Base-by-base conservation (phyloP, 2,888 invertebrate genomes). In the Lasioglossum zephyrum region DNA sequence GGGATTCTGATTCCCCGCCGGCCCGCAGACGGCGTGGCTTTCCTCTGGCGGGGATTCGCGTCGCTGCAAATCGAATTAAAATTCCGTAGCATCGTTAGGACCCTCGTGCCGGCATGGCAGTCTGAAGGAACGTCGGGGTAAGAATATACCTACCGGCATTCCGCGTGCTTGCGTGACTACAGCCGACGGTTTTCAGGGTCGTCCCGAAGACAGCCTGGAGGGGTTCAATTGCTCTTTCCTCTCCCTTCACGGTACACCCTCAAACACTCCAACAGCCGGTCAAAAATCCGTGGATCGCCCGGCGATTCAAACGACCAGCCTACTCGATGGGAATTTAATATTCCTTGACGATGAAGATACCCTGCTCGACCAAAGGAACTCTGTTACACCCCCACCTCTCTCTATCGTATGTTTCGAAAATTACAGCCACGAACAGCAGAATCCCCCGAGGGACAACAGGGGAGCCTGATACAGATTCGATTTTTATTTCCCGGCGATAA, bases 31-130 rank as follows among this genome's bases (percentile, higher is more conserved):
- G 63, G 72, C 73, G 70, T 73, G 69, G 70, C 70, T 85, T 70
- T 78, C 60, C 69, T 70, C 53, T 73, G 49, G 39, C 73, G 74
- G 53, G 72, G 63, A 63, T 81, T 80, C 70, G 79, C 73, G 84
- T 66, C 60, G 79, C 63, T 76, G 84, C 77, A 86, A 88, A 91
- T 90, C 90, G 83, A 91, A 91, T 91, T 91, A 91, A 91, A 91
- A 91, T 91, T 91, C 91, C 90, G 84, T 69, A 88, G 89, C 87
- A 82, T 89, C 89, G 89, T 89, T 90, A 86, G 84, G 84, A 78
- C 82, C 80, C 83, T 80, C 84, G 80, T 80, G 75, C 69, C 60
- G 78, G 73, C 73, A 66, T 26, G 78, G 73, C 73, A 66, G 79
- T 81, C 77, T 53, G 81, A 63, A 83, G 84, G 82, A 86, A 84